Conservation (phyloP, 2,888 invertebrate species). For the Rugalucina vietnamica region DNA sequence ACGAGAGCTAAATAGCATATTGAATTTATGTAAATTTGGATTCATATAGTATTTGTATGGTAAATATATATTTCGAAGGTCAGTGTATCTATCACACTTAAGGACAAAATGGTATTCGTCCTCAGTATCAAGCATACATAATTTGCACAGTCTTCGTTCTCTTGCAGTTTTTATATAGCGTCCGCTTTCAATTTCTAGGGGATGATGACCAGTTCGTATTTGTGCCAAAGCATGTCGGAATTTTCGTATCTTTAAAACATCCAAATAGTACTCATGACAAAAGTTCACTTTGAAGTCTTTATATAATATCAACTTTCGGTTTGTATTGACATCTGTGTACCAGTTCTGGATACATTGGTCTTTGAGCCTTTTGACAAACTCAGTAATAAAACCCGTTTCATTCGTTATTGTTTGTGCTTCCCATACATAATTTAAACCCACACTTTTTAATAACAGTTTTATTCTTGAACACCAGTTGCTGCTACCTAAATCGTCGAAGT, state of each 20-base stretch:
- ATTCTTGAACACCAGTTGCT: not conserved
- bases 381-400: not conserved
- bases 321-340: not conserved
- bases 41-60: not conserved
- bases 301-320: constrained; percentile 4
- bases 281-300: not conserved
- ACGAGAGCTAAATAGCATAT: not conserved
- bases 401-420: not conserved
- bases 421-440: not conserved
- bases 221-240: not conserved
- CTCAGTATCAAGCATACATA: not conserved
- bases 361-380: not conserved
- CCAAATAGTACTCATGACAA: not conserved
- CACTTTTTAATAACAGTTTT: not conserved
- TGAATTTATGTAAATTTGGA: not conserved
- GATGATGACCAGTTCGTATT: not conserved
- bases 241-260: not conserved
- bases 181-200: not conserved
- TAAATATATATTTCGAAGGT: not conserved
- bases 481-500: not conserved
- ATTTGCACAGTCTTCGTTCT: not conserved
- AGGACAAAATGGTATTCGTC: not conserved
- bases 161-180: not conserved
- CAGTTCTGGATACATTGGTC: not conserved
- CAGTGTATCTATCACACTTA: not conserved